Conservation (phyloP, 1,140 invertebrate species). For the Carcinoscorpius rotundicauda region DNA sequence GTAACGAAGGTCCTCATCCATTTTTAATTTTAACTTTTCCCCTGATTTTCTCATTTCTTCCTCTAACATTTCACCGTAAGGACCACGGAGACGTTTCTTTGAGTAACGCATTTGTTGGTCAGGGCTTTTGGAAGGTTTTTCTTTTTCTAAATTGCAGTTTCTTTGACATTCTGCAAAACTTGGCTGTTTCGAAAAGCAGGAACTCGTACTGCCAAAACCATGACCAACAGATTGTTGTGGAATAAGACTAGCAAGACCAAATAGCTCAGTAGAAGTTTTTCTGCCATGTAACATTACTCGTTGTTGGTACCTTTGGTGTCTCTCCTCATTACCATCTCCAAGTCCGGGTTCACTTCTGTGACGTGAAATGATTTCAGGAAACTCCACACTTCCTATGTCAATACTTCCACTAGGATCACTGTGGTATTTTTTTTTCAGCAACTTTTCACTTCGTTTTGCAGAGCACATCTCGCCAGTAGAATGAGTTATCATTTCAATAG, state of each 20-base stretch:
- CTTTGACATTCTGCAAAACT: too few species aligned
- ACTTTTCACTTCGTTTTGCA: slow-evolving; percentile 18
- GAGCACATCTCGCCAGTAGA: slow-evolving; percentile 24
- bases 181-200: too few species aligned
- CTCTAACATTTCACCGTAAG: slow-evolving; percentile 67
- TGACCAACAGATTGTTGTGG: too few species aligned
- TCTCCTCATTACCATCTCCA: background rate
- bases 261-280: background rate
- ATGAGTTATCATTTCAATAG: too few species aligned
- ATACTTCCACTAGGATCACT: slow-evolving; percentile 30
- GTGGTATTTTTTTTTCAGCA: slow-evolving; percentile 31
- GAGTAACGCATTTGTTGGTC: slow-evolving; percentile 40
- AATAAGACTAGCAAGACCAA: too few species aligned
- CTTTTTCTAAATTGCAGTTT: too few species aligned
- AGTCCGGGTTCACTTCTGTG: background rate
- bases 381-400: slow-evolving; percentile 14
- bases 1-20: too few species aligned
- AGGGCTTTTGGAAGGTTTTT: background rate
- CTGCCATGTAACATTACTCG: background rate
- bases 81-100: slow-evolving; percentile 52
- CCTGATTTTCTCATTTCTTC: slow-evolving; percentile 57
- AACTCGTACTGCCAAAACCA: too few species aligned
- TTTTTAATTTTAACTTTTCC: background rate
- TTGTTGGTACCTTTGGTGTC: background rate
- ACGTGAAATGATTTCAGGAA: slow-evolving; percentile 2